Base-by-base conservation (phyloP, 2,888 invertebrate genomes). In the Eupithecia centaureata region DNA sequence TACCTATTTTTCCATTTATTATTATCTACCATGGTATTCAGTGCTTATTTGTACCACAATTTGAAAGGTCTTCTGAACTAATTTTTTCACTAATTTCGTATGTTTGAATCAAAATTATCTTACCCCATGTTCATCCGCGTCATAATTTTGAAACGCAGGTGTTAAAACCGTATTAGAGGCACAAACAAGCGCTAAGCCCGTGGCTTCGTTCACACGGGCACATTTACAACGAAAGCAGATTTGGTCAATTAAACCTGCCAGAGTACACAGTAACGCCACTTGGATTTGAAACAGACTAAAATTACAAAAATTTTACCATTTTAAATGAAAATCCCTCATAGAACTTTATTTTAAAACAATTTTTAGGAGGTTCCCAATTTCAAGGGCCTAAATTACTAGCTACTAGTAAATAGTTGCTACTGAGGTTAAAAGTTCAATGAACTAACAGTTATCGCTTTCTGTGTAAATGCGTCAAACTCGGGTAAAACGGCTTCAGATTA, bases 101-200 rank as follows among this genome's bases (percentile, higher is more conserved):
- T 61, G 18, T 28, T 38, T 57, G 68, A 57, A 51, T 13, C 56
- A 65, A 78, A 80, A 79, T 75, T 79, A 62, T 67, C 61, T 66
- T 66, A 62, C 35, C 42, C 38, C 62, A 51, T 56, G 32, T 59
- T 64, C 32, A 63, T 59, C 71, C 58, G 22, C 28, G 85, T 83
- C 85, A 86, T 69, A 88, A 89, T 83, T 85, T 81, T 76, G 81
- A 79, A 89, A 84, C 89, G 85, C 91, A 90, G 90, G 92, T 92
- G 92, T 89, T 91, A 90, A 91, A 90, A 90, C 85, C 89, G 86
- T 88, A 91, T 90, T 90, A 91, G 82, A 82, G 33, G 59, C 65
- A 90, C 92, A 91, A 92, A 92, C 90, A 91, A 88, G 89, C 86
- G 90, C 82, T 91, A 92, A 91, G 90, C 70, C 57, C 66, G 60